phyloP scores from a whole-genome alignment of 2,113 vertebrate genomes.

The Dasyornis broadbenti region DNA sequence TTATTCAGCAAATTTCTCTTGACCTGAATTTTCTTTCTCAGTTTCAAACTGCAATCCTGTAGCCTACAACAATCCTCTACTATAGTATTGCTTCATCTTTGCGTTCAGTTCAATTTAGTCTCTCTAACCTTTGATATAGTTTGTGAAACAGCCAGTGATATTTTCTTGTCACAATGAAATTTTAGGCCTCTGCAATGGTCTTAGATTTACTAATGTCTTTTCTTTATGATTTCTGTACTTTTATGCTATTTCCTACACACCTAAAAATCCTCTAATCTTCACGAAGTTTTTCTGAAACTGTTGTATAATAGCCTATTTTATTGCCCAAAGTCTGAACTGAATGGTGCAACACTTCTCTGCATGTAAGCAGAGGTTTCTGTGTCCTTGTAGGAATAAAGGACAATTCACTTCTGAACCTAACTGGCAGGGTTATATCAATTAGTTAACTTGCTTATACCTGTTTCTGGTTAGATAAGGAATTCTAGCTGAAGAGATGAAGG shows the following conservation, averaged over 20 bases:
- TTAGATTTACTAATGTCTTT: neutral
- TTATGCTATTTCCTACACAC: neutral
- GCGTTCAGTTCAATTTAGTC: neutral
- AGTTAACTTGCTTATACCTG: neutral
- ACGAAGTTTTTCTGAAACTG: neutral
- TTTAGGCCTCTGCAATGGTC: neutral
- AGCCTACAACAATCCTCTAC: neutral
- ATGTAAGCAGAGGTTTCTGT: neutral
- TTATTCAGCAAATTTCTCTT: neutral
- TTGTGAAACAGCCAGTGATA: neutral
- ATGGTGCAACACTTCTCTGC: neutral
- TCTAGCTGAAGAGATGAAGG: neutral
- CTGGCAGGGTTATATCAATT: neutral
- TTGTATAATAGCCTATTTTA: neutral
- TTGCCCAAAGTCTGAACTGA: neutral
- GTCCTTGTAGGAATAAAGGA: neutral
- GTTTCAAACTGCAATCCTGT: neutral
- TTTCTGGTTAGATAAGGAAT: neutral
- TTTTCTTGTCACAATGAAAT: neutral
- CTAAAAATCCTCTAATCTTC: neutral
- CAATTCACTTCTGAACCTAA: neutral
- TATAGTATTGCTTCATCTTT: neutral
- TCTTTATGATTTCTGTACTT: neutral
- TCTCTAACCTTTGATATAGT: neutral
- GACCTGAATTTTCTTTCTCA: neutral